Conservation (phyloP, 2,888 invertebrate genomes). For the Oscheius onirici region DNA sequence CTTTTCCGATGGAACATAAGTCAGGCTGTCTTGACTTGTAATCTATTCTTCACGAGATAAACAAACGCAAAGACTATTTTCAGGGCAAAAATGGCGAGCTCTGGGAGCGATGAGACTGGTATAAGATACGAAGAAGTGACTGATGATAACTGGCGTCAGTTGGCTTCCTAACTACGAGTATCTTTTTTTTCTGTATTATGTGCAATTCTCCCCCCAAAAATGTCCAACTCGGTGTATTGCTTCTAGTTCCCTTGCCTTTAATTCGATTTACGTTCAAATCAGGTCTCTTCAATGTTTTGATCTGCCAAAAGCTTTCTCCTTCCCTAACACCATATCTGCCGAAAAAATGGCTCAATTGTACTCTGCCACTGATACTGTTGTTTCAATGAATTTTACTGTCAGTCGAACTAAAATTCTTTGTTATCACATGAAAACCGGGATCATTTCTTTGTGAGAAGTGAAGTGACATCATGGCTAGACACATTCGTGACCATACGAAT, state of each 20-base stretch:
- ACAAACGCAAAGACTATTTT: background rate
- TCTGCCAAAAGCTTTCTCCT: constrained; percentile 22
- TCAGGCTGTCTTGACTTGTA: constrained; percentile 22
- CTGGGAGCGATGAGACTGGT: constrained; percentile 33
- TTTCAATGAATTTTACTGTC: background rate
- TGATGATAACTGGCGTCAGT: constrained; percentile 16
- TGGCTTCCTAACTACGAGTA: constrained; percentile 25
- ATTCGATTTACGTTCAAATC: background rate
- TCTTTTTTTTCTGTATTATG: constrained; percentile 6
- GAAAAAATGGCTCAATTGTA: constrained; percentile 6
- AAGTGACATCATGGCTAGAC: constrained; percentile 13
- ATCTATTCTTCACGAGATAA: background rate
- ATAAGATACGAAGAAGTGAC: constrained; percentile 33
- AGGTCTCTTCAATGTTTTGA: constrained; percentile 13
- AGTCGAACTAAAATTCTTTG: background rate
- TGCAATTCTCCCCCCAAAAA: constrained; percentile 16
- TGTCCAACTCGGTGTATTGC: background rate
- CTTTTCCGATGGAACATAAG: constrained; percentile 20
- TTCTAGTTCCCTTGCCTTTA: constrained; percentile 25
- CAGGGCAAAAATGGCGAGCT: constrained; percentile 33
- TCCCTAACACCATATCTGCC: constrained; percentile 10
- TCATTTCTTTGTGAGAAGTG: constrained; percentile 1
- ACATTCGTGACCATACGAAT: constrained; percentile 31
- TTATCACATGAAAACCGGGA: background rate
- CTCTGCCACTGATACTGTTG: background rate